These are phyloP conservation scores for Myioborus miniatus DNA, from an alignment of 2,797 vertebrate genomes.

Conservation along the genomic window DNA sequence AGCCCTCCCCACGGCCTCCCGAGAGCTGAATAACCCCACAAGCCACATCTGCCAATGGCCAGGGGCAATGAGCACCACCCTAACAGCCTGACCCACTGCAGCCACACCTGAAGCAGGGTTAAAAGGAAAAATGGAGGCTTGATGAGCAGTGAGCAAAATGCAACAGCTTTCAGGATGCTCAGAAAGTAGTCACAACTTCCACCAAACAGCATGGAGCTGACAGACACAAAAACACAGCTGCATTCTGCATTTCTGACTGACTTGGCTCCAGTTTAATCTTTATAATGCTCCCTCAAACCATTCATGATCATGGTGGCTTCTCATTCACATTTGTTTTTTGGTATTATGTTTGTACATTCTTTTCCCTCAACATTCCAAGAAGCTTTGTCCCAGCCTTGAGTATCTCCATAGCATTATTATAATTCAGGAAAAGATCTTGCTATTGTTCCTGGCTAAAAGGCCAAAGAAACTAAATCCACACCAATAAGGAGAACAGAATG, in stretches of 20 bases:
- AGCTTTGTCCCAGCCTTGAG: not conserved
- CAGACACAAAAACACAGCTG: not conserved
- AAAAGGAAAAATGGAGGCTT: not conserved
- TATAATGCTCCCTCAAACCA: not conserved
- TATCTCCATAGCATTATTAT: not conserved
- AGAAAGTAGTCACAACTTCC: not conserved
- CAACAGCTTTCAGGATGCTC: not conserved
- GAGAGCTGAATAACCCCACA: not conserved
- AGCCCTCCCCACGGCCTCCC: not conserved
- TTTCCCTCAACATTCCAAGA: not conserved
- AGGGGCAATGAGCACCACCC: not conserved
- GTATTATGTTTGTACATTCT: not conserved
- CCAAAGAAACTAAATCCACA: not conserved
- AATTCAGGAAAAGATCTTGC: not conserved
- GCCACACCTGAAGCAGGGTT: not conserved
- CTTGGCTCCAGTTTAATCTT: not conserved
- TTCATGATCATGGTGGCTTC: not conserved
- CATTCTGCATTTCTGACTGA: not conserved
- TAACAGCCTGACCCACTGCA: not conserved
- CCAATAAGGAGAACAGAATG: not conserved
- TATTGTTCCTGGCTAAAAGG: not conserved
- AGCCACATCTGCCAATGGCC: conserved; percentile 33
- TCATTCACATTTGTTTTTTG: not conserved
- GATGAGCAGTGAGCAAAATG: not conserved
- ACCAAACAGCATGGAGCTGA: not conserved